Evolutionary conservation across 2,113 vertebrate genomes (phyloP).

Genomic region (Zootoca vivipara): DNA sequence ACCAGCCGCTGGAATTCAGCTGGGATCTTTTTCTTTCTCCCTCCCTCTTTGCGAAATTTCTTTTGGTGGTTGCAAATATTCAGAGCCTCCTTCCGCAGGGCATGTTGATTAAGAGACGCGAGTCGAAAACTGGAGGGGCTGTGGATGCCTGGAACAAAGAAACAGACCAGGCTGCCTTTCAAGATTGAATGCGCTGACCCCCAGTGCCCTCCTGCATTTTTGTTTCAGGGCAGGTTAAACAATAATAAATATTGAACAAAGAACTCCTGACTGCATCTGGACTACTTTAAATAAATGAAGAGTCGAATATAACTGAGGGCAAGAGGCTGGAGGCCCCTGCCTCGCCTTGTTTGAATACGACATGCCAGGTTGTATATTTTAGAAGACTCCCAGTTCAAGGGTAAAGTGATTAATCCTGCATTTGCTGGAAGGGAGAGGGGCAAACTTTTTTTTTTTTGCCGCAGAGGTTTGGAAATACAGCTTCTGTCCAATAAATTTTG

Average conservation of each 20-base stretch:
- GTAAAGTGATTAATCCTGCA: constrained; percentile 43
- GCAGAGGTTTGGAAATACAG: constrained; percentile 36
- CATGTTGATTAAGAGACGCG: neutral
- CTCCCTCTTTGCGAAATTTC: too few relatives aligned
- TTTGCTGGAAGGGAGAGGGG: constrained; percentile 7
- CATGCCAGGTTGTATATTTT: constrained; percentile 34
- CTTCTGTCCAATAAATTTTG: constrained; percentile 29
- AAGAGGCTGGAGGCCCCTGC: constrained; percentile 6
- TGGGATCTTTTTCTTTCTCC: neutral
- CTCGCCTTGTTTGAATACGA: neutral
- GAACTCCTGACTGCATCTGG: constrained; percentile 13
- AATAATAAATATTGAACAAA: constrained; percentile 53
- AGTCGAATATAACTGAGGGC: constrained; percentile 25
- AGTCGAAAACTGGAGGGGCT: neutral
- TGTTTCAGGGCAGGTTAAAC: constrained; percentile 34
- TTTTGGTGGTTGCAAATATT: neutral
- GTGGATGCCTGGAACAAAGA: neutral
- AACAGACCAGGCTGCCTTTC: neutral
- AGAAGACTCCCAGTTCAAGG: constrained; percentile 15
- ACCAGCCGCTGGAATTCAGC: neutral
- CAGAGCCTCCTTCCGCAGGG: neutral
- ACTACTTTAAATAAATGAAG: constrained; percentile 49
- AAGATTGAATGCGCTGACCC: constrained; percentile 19
- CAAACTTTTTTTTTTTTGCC: neutral
- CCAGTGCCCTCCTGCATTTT: constrained; percentile 4